These are phyloP conservation scores for Strix uralensis DNA, from an alignment of 2,113 vertebrate species.

Conservation along the genomic window DNA sequence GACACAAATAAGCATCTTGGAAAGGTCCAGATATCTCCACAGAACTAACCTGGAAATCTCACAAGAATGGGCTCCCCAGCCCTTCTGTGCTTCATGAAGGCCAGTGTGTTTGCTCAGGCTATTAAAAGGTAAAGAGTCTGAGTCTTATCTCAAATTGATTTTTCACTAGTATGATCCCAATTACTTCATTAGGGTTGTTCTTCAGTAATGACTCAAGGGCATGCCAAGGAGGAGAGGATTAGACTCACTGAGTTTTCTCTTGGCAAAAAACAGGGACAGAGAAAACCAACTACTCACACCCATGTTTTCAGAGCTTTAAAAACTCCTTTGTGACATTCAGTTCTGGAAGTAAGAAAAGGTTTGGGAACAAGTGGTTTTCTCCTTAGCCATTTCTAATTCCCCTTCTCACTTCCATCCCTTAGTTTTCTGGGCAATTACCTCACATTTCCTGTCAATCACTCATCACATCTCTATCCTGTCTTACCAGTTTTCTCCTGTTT, in stretches of 20 bases:
- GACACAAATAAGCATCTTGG: neutral
- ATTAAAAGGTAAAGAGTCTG: neutral
- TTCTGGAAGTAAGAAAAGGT: neutral
- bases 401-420: neutral
- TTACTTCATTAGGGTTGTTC: neutral
- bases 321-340: neutral
- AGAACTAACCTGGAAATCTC: neutral
- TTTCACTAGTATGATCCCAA: neutral
- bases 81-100: neutral
- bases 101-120: neutral
- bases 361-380: neutral
- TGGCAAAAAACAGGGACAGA: neutral
- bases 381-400: neutral
- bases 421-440: neutral
- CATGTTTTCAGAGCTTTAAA: neutral
- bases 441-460: neutral
- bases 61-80: neutral
- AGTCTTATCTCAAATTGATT: neutral
- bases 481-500: slow-evolving; percentile 10
- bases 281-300: neutral
- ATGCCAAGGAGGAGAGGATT: neutral
- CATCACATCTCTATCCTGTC: neutral
- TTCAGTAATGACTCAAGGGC: neutral
- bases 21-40: neutral
- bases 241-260: neutral